These are phyloP conservation scores for Busseola fusca DNA, from an alignment of 2,888 invertebrate genomes.

Conservation along the genomic window DNA sequence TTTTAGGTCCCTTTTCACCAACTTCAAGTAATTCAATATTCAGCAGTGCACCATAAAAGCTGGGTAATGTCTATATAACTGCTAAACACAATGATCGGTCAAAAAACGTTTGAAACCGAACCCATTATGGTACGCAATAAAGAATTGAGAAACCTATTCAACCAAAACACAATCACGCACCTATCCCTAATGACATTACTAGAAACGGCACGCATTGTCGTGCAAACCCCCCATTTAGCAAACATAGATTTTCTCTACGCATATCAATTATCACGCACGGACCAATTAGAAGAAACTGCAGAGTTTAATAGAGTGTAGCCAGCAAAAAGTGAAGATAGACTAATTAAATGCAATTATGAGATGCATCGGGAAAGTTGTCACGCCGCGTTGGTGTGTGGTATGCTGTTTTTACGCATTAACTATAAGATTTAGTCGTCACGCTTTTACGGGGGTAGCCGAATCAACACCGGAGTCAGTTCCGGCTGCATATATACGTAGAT, in stretches of 20 bases:
- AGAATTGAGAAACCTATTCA: too few relatives aligned
- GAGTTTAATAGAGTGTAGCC: constrained; percentile 84
- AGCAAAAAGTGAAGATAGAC: constrained; percentile 83
- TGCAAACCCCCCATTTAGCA: constrained; percentile 35
- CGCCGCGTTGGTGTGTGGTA: constrained; percentile 79
- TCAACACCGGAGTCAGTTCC: background rate
- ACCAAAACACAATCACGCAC: constrained; percentile 20
- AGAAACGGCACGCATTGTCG: constrained; percentile 39
- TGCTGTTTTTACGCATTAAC: constrained; percentile 68
- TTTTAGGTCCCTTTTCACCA: background rate
- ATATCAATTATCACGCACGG: constrained; percentile 59
- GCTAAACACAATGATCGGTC: background rate
- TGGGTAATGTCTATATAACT: background rate
- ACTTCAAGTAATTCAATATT: background rate
- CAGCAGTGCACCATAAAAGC: background rate
- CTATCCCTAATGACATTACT: constrained; percentile 32
- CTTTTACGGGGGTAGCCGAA: constrained; percentile 48
- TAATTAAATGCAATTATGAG: constrained; percentile 83
- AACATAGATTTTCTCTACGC: constrained; percentile 55
- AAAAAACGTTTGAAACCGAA: background rate
- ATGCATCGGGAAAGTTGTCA: constrained; percentile 84
- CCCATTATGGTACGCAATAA: too few relatives aligned
- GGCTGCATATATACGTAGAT: background rate
- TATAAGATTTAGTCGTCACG: constrained; percentile 51
- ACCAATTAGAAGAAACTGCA: constrained; percentile 78